Evolutionary conservation across 2,888 invertebrate genomes (phyloP), one percentile per base, ranked within the genome.

Genomic region (Agonopterix heracliana): DNA sequence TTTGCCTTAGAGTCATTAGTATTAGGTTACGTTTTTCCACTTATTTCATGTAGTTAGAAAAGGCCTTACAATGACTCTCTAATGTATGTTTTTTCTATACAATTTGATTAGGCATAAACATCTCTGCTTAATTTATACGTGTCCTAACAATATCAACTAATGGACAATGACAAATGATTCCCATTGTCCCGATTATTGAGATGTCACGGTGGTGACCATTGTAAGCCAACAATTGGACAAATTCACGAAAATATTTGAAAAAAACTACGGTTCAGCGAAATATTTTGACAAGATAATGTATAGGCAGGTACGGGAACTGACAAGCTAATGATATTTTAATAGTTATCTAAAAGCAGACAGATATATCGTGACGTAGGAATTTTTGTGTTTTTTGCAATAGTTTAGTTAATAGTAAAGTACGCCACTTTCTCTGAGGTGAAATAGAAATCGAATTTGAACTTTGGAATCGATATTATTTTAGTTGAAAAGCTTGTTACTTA

Each of bases 231-330:
- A 78, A 83, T 80, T 76, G 75, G 65, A 70, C 78, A 81, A 84
- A 83, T 84, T 81, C 78, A 81, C 81, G 63, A 78, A 80, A 81
- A 77, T 78, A 71, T 65, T 58, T 45, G 26, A 64, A 59, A 75
- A 81, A 78, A 77, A 68, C 36, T 49, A 45, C 26, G 64, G 64
- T 72, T 69, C 69, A 70, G 67, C 71, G 85, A 84, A 88, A 86
- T 87, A 86, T 88, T 88, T 84, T 87, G 88, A 87, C 87, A 87
- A 73, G 70, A 79, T 83, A 86, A 87, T 86, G 78, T 74, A 82
- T 79, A 67, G 74, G 69, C 81, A 78, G 82, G 85, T 80, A 77
- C 52, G 9, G 62, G 53, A 54, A 55, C 61, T 75, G 80, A 71
- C 71, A 62, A 64, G 69, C 79, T 87, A 87, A 87, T 86, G 80